These are phyloP conservation scores for Amphiprion ocellaris DNA, from an alignment of 2,113 vertebrate species.

Conservation along the genomic window DNA sequence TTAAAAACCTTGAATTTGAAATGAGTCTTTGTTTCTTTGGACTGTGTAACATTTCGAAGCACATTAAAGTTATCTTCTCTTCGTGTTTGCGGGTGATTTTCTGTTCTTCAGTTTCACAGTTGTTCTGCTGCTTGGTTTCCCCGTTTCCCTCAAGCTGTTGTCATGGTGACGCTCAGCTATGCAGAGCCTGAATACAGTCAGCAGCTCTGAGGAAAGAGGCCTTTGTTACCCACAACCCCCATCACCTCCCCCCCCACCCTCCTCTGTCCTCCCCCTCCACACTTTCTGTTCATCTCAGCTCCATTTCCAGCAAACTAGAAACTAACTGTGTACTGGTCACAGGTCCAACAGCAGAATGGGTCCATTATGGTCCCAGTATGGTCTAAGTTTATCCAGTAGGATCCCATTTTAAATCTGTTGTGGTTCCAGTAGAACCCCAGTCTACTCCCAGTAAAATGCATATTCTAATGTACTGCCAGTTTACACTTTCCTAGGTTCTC, in stretches of 20 bases:
- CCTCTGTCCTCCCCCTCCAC: background rate
- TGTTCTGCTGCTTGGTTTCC: slow-evolving; percentile 11
- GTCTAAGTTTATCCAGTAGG: too few relatives aligned
- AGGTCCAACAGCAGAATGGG: background rate
- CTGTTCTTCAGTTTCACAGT: slow-evolving; percentile 5
- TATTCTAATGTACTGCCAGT: too few relatives aligned
- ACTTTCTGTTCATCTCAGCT: slow-evolving; percentile 46
- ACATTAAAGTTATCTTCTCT: background rate
- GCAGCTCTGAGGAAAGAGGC: slow-evolving; percentile 66
- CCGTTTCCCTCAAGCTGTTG: slow-evolving; percentile 59
- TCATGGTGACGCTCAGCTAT: slow-evolving; percentile 75
- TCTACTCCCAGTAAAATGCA: too few relatives aligned
- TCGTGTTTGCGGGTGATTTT: background rate
- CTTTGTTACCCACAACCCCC: slow-evolving; percentile 70
- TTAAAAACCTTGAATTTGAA: background rate
- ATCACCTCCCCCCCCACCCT: slow-evolving; percentile 3
- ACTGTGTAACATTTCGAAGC: background rate
- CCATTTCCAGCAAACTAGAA: slow-evolving; percentile 45
- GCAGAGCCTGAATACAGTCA: slow-evolving; percentile 70
- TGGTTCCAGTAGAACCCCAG: too few relatives aligned
- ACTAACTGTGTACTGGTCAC: slow-evolving; percentile 3
- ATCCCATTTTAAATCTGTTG: too few relatives aligned
- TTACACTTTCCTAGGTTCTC: too few relatives aligned
- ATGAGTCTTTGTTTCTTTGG: background rate
- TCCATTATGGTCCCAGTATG: background rate